Evolutionary conservation across 64 coral and sea anemone genomes (phyloP).

Genomic region (Trachythela sp.): DNA sequence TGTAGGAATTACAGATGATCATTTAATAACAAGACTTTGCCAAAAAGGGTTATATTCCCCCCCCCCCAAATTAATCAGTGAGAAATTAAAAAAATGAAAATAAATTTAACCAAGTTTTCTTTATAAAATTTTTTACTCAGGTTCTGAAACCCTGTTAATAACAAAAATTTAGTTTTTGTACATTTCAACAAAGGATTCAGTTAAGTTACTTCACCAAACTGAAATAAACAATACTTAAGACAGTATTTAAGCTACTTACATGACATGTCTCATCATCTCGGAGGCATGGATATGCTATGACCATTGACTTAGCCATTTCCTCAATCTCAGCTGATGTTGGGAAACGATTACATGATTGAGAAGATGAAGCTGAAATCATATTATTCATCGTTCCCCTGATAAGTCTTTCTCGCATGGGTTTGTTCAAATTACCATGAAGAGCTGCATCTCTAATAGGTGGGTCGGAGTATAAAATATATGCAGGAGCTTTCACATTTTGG

Average conservation of each 20-base stretch:
- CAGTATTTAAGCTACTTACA: neutral
- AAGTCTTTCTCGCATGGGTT: neutral
- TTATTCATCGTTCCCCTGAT: neutral
- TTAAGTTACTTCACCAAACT: no score
- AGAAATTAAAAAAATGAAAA: no score
- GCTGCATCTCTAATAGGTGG: neutral
- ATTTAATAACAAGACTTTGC: no score
- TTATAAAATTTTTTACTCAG: no score
- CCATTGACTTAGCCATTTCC: neutral
- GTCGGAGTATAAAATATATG: neutral
- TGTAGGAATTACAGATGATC: no score
- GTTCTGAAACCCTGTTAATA: no score
- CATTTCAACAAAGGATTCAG: no score
- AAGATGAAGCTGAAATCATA: neutral
- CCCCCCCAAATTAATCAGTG: no score
- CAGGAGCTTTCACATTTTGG: neutral
- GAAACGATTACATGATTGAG: neutral
- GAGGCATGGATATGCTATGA: neutral
- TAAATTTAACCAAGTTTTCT: no score
- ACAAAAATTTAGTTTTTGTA: no score
- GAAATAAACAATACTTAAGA: no score
- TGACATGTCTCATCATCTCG: neutral
- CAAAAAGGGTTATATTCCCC: no score
- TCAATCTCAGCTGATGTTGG: neutral
- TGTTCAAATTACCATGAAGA: neutral